Evolutionary conservation across 2,113 vertebrate species (phyloP), one percentile per base, ranked within the genome.

Genomic region (Columbina picui): DNA sequence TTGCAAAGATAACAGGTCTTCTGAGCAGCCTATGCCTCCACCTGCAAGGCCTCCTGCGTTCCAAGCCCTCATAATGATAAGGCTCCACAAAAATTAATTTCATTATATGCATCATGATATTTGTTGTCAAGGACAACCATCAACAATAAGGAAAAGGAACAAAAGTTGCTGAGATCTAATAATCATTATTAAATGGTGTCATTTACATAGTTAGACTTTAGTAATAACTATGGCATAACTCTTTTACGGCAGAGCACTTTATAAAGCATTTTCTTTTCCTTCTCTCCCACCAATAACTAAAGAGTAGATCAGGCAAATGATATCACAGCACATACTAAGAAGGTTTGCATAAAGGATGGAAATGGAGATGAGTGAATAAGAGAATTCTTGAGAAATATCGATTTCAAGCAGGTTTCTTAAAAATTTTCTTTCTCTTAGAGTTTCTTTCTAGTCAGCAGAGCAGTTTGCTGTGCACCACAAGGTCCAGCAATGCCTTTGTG

Each of bases 81-180:
- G 45, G 14, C 89, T 87, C 50, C 70, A 77, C 39, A 60, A 77
- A 77, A 92, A 89, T 65, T 89, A 61, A 90, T 95, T 67, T 59
- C 43, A 43, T 74, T 80, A 93, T 86, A 68, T 4, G 18, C 77
- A 68, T 32, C 27, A 0, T 10, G 50, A 79, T 61, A 73, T 85
- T 56, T 73, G 50, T 49, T 95, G 86, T 79, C 88, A 89, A 81
- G 89, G 56, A 74, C 56, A 92, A 4, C 65, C 79, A 90, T 95
- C 87, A 84, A 87, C 55, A n/a, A 56, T 7, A 45, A 74, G 60
- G n/a, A 65, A 85, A 91, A 84, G 49, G 89, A 95, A 76, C 34
- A 67, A 74, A 91, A 86, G 75, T 92, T 55, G 63, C 69, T 63
- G 36, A 61, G 82, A 77, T 90, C 94, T 95, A 96, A 91, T 92